These are phyloP conservation scores for Drosophila leonis DNA, from an alignment of 2,888 invertebrate genomes.

Conservation along the genomic window DNA sequence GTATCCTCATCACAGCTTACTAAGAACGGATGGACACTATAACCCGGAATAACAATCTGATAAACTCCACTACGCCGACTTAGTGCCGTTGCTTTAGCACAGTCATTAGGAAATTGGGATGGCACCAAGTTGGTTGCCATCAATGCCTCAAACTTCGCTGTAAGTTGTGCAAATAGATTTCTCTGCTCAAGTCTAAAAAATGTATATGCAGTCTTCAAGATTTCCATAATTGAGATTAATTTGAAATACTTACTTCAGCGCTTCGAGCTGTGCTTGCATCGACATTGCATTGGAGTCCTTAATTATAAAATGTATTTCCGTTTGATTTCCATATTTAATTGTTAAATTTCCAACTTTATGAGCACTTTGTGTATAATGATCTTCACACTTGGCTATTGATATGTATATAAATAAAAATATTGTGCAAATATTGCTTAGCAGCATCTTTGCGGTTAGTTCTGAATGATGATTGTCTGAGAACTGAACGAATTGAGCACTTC, in stretches of 20 bases:
- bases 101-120: constrained; percentile 45
- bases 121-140: neutral
- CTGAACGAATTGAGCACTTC: constrained; percentile 5
- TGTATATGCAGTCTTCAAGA: neutral
- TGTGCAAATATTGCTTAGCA: neutral
- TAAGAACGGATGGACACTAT: constrained; percentile 87
- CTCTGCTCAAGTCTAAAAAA: constrained; percentile 1
- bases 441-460: constrained; percentile 7
- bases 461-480: neutral
- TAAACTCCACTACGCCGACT: constrained; percentile 86
- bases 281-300: constrained; percentile 5
- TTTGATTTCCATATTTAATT: constrained; percentile 24
- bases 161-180: constrained; percentile 4
- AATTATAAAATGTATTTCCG: constrained; percentile 29
- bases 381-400: neutral
- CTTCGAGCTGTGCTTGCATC: constrained; percentile 18
- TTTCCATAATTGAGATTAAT: neutral
- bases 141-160: constrained; percentile 1
- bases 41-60: constrained; percentile 87
- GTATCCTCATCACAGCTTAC: constrained; percentile 85
- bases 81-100: constrained; percentile 60
- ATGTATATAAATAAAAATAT: constrained; percentile 3
- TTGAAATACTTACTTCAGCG: constrained; percentile 19
- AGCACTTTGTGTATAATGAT: neutral
- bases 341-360: constrained; percentile 20